Conservation (phyloP, 2,888 invertebrate genomes). For the Cantharis nigra region DNA sequence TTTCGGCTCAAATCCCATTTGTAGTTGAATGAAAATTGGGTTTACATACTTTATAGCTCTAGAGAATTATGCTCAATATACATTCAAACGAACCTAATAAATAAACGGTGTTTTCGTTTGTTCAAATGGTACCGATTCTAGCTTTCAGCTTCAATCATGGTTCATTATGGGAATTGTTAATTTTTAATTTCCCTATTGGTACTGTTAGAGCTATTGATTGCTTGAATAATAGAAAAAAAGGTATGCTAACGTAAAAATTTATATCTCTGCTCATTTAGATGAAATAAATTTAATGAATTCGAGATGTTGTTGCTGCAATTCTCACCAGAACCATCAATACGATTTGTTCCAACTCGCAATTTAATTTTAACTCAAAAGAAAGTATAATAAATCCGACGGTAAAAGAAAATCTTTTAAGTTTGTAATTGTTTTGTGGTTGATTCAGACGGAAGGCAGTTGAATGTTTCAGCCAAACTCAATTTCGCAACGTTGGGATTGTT, state of each 20-base stretch:
- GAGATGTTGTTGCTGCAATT: background rate
- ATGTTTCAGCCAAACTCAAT: background rate
- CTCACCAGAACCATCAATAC: background rate
- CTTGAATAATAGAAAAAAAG: background rate
- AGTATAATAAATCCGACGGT: background rate
- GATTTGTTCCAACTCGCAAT: background rate
- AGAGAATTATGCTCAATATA: slow-evolving; percentile 9
- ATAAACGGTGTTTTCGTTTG: slow-evolving; percentile 20
- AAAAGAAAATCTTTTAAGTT: background rate
- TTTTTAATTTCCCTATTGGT: slow-evolving; percentile 6
- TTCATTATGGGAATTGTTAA: background rate
- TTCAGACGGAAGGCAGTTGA: background rate
- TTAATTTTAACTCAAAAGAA: background rate
- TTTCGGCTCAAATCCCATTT: slow-evolving; percentile 18
- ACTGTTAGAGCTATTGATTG: background rate
- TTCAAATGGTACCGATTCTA: slow-evolving; percentile 5
- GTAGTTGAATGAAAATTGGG: slow-evolving; percentile 19
- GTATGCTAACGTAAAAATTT: background rate
- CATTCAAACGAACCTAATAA: slow-evolving; percentile 10
- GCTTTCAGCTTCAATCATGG: background rate
- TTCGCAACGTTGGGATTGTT: background rate
- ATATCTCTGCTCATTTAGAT: background rate
- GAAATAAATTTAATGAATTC: background rate
- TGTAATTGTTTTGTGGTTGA: background rate
- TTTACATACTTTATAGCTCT: slow-evolving; percentile 22